phyloP scores from a whole-genome alignment of 1,140 invertebrate genomes.

The Melipona quadrifasciata region DNA sequence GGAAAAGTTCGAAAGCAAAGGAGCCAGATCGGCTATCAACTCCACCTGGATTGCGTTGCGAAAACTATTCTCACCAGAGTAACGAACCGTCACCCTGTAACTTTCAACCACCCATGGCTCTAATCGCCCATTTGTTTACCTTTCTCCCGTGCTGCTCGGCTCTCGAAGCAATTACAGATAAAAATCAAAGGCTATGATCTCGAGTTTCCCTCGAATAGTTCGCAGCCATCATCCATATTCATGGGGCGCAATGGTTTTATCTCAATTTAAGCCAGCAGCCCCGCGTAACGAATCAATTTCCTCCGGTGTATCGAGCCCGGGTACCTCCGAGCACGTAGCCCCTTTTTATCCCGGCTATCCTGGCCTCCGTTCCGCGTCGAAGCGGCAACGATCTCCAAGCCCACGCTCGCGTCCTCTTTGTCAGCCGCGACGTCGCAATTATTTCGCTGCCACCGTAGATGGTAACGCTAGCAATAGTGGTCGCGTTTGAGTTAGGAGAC shows the following conservation, averaged over 20 bases:
- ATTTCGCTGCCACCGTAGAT: conserved; percentile 58
- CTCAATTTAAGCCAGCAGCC: conserved; percentile 29
- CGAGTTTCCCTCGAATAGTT: conserved; percentile 6
- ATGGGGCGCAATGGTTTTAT: conserved; percentile 16
- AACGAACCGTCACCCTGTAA: background rate
- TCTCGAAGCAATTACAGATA: conserved; percentile 15
- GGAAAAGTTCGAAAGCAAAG: no score
- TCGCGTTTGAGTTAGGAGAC: background rate
- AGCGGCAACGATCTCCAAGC: conserved; percentile 15
- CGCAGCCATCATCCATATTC: conserved; percentile 25
- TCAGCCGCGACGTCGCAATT: conserved; percentile 55
- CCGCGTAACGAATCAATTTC: conserved; percentile 43
- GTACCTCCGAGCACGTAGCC: background rate
- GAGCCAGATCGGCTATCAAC: background rate
- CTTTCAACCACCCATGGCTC: background rate
- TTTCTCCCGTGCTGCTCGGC: background rate
- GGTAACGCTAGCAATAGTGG: conserved; percentile 46
- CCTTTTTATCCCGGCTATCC: conserved; percentile 9
- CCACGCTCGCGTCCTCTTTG: conserved; percentile 51
- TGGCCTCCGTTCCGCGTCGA: conserved; percentile 15
- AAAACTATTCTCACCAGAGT: no score
- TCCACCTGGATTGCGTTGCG: background rate
- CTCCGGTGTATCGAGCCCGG: conserved; percentile 1
- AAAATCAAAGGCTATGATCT: background rate
- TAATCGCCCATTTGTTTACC: conserved; percentile 32